Conservation (phyloP, 1,140 invertebrate genomes). For the Holcopasites calliopsidis region DNA sequence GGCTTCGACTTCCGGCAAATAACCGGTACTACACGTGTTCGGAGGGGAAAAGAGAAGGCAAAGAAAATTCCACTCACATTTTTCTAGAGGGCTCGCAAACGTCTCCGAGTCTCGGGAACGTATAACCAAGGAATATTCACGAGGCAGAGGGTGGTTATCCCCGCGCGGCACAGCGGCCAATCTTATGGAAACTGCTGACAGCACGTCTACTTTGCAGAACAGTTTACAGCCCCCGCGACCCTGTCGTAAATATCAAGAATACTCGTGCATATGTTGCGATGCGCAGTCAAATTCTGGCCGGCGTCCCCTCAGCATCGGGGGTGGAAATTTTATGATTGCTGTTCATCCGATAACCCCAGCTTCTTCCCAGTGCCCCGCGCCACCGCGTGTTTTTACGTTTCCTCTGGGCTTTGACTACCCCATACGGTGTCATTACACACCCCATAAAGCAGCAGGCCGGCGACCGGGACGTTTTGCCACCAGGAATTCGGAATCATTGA, state of each 20-base stretch:
- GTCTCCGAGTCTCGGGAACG: constrained; percentile 5
- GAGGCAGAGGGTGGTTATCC: constrained; percentile 29
- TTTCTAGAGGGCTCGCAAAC: constrained; percentile 11
- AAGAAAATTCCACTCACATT: constrained; percentile 38
- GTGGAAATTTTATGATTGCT: constrained; percentile 60
- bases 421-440: constrained; percentile 64
- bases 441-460: constrained; percentile 65
- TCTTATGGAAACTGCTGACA: constrained; percentile 61
- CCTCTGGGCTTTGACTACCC: constrained; percentile 65
- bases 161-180: constrained; percentile 32
- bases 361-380: background rate
- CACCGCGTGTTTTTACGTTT: constrained; percentile 63
- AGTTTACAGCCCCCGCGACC: constrained; percentile 56
- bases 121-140: constrained; percentile 49
- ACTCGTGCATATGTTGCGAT: constrained; percentile 40
- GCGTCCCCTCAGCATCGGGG: constrained; percentile 20
- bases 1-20: background rate
- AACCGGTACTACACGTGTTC: background rate
- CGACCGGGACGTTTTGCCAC: constrained; percentile 33
- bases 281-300: constrained; percentile 49
- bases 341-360: constrained; percentile 54
- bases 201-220: constrained; percentile 57
- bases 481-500: constrained; percentile 55
- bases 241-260: constrained; percentile 51
- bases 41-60: background rate